These are phyloP conservation scores for Tetanocera ferruginea DNA, from an alignment of 2,888 invertebrate species.

Conservation along the genomic window DNA sequence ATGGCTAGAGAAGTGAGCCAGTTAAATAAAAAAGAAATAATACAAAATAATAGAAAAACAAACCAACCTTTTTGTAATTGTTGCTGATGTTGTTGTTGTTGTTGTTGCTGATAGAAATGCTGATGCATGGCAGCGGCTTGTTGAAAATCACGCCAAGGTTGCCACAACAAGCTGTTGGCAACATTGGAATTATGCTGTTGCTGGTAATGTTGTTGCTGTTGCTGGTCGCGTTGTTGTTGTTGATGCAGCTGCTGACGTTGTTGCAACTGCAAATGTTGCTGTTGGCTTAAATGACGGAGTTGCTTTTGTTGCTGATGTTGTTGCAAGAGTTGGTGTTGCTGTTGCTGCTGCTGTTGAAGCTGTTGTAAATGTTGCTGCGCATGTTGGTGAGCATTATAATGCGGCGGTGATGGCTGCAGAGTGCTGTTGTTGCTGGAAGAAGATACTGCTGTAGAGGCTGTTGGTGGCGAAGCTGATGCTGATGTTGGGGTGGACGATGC, in stretches of 20 bases:
- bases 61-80: conserved; percentile 60
- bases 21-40: background rate
- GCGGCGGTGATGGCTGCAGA: conserved; percentile 35
- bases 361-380: conserved; percentile 32
- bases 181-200: conserved; percentile 60
- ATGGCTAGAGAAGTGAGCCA: background rate
- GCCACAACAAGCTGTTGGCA: conserved; percentile 66
- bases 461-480: conserved; percentile 28
- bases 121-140: conserved; percentile 66
- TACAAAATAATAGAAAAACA: background rate
- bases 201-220: conserved; percentile 46
- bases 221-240: conserved; percentile 44
- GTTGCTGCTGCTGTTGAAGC: conserved; percentile 43
- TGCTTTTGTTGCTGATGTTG: conserved; percentile 41
- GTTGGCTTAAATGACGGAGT: conserved; percentile 48
- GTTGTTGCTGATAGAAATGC: conserved; percentile 64
- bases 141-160: conserved; percentile 68
- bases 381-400: background rate
- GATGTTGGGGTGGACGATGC: conserved; percentile 14
- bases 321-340: conserved; percentile 13
- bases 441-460: conserved; percentile 52
- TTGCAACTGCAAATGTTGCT: conserved; percentile 47
- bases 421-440: conserved; percentile 44
- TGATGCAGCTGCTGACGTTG: conserved; percentile 40
- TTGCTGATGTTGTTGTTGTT: conserved; percentile 56